Conservation (phyloP, 2,797 vertebrate species). For the Aulostomus chinensis region DNA sequence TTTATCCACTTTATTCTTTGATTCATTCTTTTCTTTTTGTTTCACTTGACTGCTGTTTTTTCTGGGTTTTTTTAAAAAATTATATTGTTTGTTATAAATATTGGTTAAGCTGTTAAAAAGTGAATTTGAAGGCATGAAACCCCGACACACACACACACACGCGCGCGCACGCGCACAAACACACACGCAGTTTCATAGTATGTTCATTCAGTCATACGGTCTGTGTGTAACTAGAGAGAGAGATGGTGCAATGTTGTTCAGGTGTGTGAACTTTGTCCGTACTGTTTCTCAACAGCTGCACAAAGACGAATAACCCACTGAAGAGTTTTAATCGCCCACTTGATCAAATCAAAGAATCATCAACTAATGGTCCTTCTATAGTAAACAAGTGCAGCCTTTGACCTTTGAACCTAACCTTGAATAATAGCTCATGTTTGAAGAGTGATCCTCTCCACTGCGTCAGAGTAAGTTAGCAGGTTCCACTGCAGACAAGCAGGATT, state of each 20-base stretch:
- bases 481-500: neutral
- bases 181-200: no score
- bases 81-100: no score
- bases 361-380: conserved; percentile 10
- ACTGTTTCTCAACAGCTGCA: conserved; percentile 36
- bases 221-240: no score
- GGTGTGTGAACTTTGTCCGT: conserved; percentile 43
- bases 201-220: no score
- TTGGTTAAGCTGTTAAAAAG: no score
- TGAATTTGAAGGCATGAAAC: no score
- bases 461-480: neutral
- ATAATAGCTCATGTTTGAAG: neutral
- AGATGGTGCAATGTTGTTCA: neutral
- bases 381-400: conserved; percentile 46
- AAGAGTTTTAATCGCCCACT: conserved; percentile 35
- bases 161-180: no score
- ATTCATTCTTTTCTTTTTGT: no score
- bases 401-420: conserved; percentile 40
- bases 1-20: no score
- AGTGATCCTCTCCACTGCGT: conserved; percentile 5
- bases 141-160: no score
- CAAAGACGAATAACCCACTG: conserved; percentile 16
- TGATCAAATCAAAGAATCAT: conserved; percentile 49
- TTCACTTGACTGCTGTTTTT: no score
- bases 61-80: no score